Conservation (phyloP, 2,888 invertebrate genomes). For the Pasiphila rectangulata region DNA sequence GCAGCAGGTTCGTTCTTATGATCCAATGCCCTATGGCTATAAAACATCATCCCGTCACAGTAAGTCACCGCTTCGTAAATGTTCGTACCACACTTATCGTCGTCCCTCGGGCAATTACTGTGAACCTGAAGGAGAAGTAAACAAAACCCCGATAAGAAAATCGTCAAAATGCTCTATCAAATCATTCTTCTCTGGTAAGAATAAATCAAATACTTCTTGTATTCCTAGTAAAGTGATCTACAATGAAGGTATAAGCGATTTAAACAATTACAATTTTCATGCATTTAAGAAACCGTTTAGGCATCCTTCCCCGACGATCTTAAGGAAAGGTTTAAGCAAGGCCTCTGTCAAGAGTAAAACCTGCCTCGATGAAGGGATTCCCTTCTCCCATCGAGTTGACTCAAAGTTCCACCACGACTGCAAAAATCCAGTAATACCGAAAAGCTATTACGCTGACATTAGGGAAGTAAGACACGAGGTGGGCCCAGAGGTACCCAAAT, state of each 20-base stretch:
- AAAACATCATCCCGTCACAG: too few species aligned
- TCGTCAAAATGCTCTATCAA: too few species aligned
- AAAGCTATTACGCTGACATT: constrained; percentile 26
- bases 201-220: constrained; percentile 12
- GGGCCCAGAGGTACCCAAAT: constrained; percentile 25
- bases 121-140: too few species aligned
- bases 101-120: too few species aligned
- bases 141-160: too few species aligned
- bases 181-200: constrained; percentile 29
- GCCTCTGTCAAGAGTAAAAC: constrained; percentile 23
- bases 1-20: too few species aligned
- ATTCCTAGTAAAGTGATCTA: constrained; percentile 46
- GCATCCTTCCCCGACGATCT: constrained; percentile 18
- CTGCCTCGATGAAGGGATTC: constrained; percentile 35
- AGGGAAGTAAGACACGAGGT: constrained; percentile 29
- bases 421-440: constrained; percentile 26
- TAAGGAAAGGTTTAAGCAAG: constrained; percentile 25
- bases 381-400: constrained; percentile 43
- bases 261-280: constrained; percentile 27
- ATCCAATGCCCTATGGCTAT: too few species aligned
- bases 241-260: constrained; percentile 61
- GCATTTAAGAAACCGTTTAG: constrained; percentile 3
- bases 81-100: too few species aligned
- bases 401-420: constrained; percentile 58
- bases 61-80: too few species aligned